Evolutionary conservation across 2,113 vertebrate genomes (phyloP).

Genomic region (Hystrix brachyura): DNA sequence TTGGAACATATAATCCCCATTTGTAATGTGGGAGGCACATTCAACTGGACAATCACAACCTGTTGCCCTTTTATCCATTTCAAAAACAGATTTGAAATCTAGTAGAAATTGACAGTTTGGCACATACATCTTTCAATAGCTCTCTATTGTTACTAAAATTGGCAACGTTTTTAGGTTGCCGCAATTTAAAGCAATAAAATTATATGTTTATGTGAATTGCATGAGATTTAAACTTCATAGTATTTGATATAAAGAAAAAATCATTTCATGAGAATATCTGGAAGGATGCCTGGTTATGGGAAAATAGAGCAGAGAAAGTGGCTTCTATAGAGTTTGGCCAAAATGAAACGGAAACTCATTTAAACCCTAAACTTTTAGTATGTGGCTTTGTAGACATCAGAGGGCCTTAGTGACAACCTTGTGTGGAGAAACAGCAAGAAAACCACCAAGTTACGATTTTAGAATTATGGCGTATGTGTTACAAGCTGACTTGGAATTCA

Average conservation of each 20-base stretch:
- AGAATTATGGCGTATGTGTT: neutral
- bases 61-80: constrained; percentile 87
- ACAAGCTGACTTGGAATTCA: neutral
- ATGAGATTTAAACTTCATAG: constrained; percentile 60
- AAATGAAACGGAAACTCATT: constrained; percentile 15
- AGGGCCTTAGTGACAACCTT: neutral
- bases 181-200: constrained; percentile 64
- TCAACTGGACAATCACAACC: constrained; percentile 87
- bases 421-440: neutral
- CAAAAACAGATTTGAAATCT: constrained; percentile 71
- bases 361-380: neutral
- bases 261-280: neutral
- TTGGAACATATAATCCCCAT: constrained; percentile 84
- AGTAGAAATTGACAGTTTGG: constrained; percentile 58
- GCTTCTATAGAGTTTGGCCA: neutral
- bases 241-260: constrained; percentile 63
- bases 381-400: neutral
- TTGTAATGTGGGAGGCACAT: constrained; percentile 80
- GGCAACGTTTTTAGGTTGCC: constrained; percentile 55
- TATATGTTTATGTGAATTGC: constrained; percentile 42
- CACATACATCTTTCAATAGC: constrained; percentile 39
- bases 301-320: neutral
- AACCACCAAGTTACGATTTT: constrained; percentile 9
- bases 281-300: neutral
- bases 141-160: constrained; percentile 66